Evolutionary conservation across 2,888 invertebrate genomes (phyloP).

Genomic region (Tryphoninae sp.): DNA sequence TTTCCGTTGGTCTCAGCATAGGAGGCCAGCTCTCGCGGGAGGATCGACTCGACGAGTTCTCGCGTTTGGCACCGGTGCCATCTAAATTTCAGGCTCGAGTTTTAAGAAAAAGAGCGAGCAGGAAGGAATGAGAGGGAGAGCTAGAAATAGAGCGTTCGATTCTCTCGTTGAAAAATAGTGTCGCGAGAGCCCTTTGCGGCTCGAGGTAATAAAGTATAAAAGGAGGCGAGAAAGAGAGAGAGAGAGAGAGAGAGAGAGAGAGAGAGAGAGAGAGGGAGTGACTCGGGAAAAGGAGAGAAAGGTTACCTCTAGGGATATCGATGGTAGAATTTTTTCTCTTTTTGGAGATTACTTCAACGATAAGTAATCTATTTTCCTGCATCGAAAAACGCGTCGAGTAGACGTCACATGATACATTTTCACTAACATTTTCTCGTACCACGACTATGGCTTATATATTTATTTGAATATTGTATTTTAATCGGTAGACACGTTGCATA

Average conservation of each 20-base stretch:
- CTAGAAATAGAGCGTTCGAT: slow-evolving; percentile 30
- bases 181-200: slow-evolving; percentile 5
- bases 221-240: neutral
- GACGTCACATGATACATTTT: slow-evolving; percentile 9
- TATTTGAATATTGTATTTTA: no score
- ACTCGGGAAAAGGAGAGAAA: neutral
- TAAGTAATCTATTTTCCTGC: slow-evolving; percentile 1
- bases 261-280: neutral
- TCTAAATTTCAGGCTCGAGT: slow-evolving; percentile 48
- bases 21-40: slow-evolving; percentile 43
- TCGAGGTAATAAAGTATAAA: slow-evolving; percentile 43
- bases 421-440: slow-evolving; percentile 18
- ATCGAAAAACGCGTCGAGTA: neutral
- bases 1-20: slow-evolving; percentile 57
- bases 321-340: neutral
- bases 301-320: slow-evolving; percentile 18
- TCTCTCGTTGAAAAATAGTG: slow-evolving; percentile 42
- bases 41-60: slow-evolving; percentile 50
- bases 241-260: slow-evolving; percentile 2
- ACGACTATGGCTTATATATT: no score
- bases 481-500: no score
- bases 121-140: neutral
- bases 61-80: slow-evolving; percentile 34
- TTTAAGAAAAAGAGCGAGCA: neutral
- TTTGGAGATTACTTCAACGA: neutral